Base-by-base conservation (phyloP, 2,113 vertebrate species). In the Monopterus albus region DNA sequence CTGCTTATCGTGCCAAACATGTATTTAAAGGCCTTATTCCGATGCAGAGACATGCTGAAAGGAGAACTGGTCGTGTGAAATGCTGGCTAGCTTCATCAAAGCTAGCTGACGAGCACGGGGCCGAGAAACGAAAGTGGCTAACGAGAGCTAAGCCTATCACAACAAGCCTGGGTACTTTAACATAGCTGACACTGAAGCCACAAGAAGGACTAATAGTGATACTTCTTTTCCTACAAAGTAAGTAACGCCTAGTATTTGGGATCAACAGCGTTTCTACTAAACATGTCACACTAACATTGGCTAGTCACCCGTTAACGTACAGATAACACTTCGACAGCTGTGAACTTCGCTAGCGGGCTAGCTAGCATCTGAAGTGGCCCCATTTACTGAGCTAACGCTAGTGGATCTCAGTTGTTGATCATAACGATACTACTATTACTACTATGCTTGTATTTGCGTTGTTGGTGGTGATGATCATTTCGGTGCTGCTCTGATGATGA, bases 61-160 rank as follows among this genome's bases (percentile, higher is more conserved):
- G 83, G 75, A 85, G 84, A 92, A 84, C 63, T 82, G 73, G 49
- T 56, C 82, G 90, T 80, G 87, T 93, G 84, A 93, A 89, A 87
- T 79, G 75, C 75, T 79, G 81, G 81, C 76, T 87, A 85, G 88
- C 83, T 66, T 66, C 5, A 63, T 68, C 55, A 49, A 20, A 79
- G 87, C 84, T 86, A 87, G 86, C 85, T 85, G 83, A 84, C 72
- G 36, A 83, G 49, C 68, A 58, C n/a, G 81, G 58, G 79, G 74
- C 75, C 77, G 81, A 75, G 51, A 77, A 78, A 13, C 79, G 59
- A 88, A 81, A 72, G 82, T 72, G 69, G 81, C 82, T 81, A 87
- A 84, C 72, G 29, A 74, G 47, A 40, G 60, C 65, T 77, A 78
- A 87, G 65, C 60, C 51, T 53, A 67, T 72, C 35, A 78, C 55